Conservation (phyloP, 2,888 invertebrate genomes). For the Pseudanteris insignis region DNA sequence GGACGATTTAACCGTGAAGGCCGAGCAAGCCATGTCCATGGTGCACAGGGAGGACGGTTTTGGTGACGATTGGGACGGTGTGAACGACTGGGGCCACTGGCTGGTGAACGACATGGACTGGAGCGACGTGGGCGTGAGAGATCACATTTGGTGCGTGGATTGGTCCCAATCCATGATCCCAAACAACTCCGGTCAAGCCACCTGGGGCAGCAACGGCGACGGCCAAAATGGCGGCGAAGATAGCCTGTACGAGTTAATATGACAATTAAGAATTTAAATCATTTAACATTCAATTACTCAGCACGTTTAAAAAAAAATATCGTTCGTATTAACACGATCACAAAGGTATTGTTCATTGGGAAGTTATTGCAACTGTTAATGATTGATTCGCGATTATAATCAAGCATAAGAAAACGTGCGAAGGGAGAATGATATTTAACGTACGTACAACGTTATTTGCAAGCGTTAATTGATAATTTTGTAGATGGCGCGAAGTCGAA, state of each 20-base stretch:
- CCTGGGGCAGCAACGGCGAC: constrained; percentile 68
- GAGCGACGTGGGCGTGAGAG: constrained; percentile 51
- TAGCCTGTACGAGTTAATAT: constrained; percentile 52
- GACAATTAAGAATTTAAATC: too few relatives aligned
- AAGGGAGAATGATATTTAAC: too few relatives aligned
- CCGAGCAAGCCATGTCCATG: constrained; percentile 46
- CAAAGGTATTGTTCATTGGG: too few relatives aligned
- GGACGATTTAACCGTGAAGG: constrained; percentile 36
- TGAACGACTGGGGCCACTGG: constrained; percentile 61
- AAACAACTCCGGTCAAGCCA: constrained; percentile 66
- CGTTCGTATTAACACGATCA: too few relatives aligned
- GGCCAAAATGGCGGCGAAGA: constrained; percentile 62
- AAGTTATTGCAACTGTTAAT: too few relatives aligned
- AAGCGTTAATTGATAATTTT: too few relatives aligned
- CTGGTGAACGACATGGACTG: constrained; percentile 59
- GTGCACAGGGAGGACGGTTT: constrained; percentile 55
- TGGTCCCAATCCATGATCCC: constrained; percentile 56
- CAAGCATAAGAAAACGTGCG: too few relatives aligned
- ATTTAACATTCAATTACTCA: too few relatives aligned
- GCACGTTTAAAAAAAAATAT: too few relatives aligned
- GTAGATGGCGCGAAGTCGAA: too few relatives aligned
- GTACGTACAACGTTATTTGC: too few relatives aligned
- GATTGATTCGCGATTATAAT: too few relatives aligned
- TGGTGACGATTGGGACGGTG: constrained; percentile 57
- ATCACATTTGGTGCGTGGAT: constrained; percentile 59